Percentiles rank a stretch among this genome's conserved stretches.
phyloP scores from a whole-genome alignment of 2,888 invertebrate genomes.

The Agrochola litura region DNA sequence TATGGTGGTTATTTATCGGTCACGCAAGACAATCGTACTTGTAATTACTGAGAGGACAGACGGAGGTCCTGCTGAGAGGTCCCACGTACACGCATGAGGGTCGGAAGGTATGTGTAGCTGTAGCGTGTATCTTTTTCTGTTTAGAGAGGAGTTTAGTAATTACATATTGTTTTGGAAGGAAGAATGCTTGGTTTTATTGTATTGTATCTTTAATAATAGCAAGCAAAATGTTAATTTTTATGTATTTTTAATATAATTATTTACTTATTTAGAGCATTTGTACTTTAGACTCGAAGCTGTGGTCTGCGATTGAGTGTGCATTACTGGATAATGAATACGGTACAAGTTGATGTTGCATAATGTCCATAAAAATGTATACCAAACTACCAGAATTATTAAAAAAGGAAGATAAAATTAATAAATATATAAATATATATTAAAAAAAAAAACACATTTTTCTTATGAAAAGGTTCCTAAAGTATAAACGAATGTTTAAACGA shows the following conservation, averaged over 20 bases:
- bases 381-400: too few relatives aligned
- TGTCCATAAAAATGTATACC: too few relatives aligned
- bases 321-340: neutral
- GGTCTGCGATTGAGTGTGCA: neutral
- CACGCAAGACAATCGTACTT: constrained; percentile 75
- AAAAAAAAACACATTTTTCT: too few relatives aligned
- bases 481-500: too few relatives aligned
- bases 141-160: constrained; percentile 33
- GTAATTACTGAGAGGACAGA: constrained; percentile 83
- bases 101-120: constrained; percentile 10
- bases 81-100: constrained; percentile 58
- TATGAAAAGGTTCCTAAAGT: too few relatives aligned
- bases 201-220: neutral
- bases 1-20: constrained; percentile 77
- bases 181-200: constrained; percentile 1
- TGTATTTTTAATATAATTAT: neutral
- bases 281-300: neutral
- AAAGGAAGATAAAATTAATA: too few relatives aligned
- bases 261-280: neutral
- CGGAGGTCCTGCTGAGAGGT: constrained; percentile 70
- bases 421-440: too few relatives aligned
- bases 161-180: constrained; percentile 26
- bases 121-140: constrained; percentile 35
- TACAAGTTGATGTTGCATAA: neutral
- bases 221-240: neutral